Conservation (phyloP, 2,888 invertebrate species). For the Microctonus aethiopoides region DNA sequence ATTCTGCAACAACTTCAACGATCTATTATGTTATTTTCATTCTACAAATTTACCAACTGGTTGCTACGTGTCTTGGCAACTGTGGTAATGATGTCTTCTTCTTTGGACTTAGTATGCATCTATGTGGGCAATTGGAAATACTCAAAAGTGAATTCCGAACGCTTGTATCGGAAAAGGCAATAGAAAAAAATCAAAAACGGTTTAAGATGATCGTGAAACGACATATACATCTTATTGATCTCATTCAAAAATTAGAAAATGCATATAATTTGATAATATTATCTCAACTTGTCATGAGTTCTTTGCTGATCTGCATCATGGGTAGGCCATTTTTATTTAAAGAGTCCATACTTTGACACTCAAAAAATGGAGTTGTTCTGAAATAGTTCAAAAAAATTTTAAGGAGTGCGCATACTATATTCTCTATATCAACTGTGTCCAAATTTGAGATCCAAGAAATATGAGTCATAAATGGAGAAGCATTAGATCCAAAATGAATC, state of each 20-base stretch:
- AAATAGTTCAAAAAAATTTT: no score
- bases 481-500: no score
- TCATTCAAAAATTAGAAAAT: constrained; percentile 41
- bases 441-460: no score
- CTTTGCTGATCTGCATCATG: constrained; percentile 46
- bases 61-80: constrained; percentile 42
- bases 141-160: constrained; percentile 46
- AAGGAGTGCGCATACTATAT: no score
- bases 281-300: constrained; percentile 43
- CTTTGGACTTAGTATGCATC: constrained; percentile 55
- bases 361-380: no score
- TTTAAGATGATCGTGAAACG: constrained; percentile 35
- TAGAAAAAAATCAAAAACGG: constrained; percentile 9
- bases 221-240: constrained; percentile 42
- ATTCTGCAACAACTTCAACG: constrained; percentile 14
- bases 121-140: constrained; percentile 60
- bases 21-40: constrained; percentile 43
- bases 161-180: constrained; percentile 26
- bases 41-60: constrained; percentile 41
- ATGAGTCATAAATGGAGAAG: no score
- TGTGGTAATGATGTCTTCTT: constrained; percentile 55
- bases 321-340: no score
- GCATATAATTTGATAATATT: constrained; percentile 47
- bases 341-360: no score
- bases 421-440: no score